Percentiles rank a stretch among this genome's conserved stretches.
Evolutionary conservation across 2,888 invertebrate genomes (phyloP).

Genomic region (Sthenelais limicola): DNA sequence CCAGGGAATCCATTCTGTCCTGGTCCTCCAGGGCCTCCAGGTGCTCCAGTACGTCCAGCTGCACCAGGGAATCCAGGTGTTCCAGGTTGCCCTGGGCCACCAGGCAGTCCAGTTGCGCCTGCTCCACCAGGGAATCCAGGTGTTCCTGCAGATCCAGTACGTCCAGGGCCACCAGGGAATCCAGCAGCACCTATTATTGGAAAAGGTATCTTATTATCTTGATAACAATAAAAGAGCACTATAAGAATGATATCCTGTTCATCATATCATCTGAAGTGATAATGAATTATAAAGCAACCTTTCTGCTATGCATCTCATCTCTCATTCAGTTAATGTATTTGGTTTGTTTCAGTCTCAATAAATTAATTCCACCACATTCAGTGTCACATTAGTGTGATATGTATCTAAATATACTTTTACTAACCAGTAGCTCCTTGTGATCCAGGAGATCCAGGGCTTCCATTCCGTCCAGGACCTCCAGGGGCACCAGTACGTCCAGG

Average conservation of each 20-base stretch:
- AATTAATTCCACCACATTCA: too few species aligned
- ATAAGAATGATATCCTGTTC: too few species aligned
- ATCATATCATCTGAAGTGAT: too few species aligned
- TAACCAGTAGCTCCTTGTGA: not conserved
- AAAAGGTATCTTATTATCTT: too few species aligned
- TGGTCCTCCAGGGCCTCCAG: conserved; percentile 21
- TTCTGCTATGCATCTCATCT: too few species aligned
- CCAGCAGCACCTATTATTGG: too few species aligned
- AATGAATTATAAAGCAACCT: too few species aligned
- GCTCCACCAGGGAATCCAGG: conserved; percentile 23
- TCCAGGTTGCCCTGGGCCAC: conserved; percentile 34
- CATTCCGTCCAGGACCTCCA: conserved; percentile 22
- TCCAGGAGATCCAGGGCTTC: not conserved
- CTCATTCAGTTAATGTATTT: too few species aligned
- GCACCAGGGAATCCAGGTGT: conserved; percentile 34
- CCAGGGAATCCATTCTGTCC: conserved; percentile 32
- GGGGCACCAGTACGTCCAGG: not conserved
- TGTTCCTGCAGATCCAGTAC: conserved; percentile 16
- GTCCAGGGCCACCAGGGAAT: conserved; percentile 22
- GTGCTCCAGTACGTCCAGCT: conserved; percentile 10
- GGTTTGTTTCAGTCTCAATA: too few species aligned
- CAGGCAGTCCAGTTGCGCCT: conserved; percentile 29
- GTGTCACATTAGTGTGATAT: too few species aligned
- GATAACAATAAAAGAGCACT: too few species aligned
- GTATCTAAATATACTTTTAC: too few species aligned